phyloP scores from a whole-genome alignment of 2,113 vertebrate genomes.

The Coptodon rendalli region DNA sequence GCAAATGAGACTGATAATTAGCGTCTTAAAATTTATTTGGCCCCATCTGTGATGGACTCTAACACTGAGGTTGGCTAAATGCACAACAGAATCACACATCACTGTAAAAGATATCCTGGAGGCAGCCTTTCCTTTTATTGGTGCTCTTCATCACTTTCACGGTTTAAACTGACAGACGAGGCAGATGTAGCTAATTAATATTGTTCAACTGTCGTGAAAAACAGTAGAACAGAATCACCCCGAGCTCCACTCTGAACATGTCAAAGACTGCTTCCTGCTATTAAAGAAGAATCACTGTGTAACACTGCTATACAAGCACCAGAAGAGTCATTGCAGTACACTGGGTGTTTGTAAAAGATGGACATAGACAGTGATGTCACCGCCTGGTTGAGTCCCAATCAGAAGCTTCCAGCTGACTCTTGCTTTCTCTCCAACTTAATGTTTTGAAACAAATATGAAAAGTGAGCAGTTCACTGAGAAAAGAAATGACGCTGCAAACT shows the following conservation, averaged over 20 bases:
- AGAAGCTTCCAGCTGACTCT: background rate
- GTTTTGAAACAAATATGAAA: background rate
- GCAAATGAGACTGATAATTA: background rate
- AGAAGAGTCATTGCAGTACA: background rate
- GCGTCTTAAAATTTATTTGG: background rate
- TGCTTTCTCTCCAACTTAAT: background rate
- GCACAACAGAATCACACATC: background rate
- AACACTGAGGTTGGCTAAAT: background rate
- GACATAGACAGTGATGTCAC: background rate
- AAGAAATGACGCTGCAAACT: background rate
- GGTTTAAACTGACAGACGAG: background rate
- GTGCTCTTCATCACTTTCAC: background rate
- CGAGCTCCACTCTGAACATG: background rate
- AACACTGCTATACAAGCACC: background rate
- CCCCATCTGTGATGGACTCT: background rate
- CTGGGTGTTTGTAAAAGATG: background rate
- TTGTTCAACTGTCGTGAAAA: background rate
- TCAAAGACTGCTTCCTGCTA: background rate
- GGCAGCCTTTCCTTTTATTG: background rate
- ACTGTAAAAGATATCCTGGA: background rate
- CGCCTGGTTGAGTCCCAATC: background rate
- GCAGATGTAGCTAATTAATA: background rate
- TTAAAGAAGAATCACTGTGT: background rate
- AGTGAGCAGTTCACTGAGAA: background rate
- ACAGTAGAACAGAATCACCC: background rate